These are phyloP conservation scores for Glyptemys insculpta DNA, from an alignment of 2,797 vertebrate species.

Conservation along the genomic window DNA sequence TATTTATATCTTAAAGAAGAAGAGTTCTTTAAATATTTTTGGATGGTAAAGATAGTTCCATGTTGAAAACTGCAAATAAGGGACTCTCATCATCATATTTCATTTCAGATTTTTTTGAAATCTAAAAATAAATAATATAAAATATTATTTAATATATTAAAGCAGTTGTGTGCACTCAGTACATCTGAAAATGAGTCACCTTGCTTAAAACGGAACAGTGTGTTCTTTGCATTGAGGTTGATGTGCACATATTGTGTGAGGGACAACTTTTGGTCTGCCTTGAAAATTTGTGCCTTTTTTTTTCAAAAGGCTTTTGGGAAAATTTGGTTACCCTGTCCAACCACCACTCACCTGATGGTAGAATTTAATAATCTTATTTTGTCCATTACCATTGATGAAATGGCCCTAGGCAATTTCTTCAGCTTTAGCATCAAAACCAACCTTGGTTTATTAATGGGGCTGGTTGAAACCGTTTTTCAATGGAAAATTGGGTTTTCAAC, in stretches of 20 bases:
- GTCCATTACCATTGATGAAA: not conserved
- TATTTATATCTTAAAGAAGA: not conserved
- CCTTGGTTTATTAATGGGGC: not conserved
- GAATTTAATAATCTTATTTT: conserved; percentile 27
- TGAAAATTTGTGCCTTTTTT: not conserved
- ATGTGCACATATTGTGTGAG: not conserved
- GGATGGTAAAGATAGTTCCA: not conserved
- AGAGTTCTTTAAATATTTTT: not conserved
- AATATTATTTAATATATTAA: not conserved
- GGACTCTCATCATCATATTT: not conserved
- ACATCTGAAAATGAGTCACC: not conserved
- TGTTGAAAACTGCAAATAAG: not conserved
- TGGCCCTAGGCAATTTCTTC: not conserved
- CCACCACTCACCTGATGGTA: not conserved
- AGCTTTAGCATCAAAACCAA: conserved; percentile 7
- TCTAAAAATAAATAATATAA: not conserved
- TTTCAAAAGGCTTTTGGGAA: conserved; percentile 14
- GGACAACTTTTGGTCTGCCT: not conserved
- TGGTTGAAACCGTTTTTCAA: not conserved
- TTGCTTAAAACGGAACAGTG: not conserved
- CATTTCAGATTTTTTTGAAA: not conserved
- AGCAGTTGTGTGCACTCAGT: not conserved
- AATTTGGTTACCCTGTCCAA: not conserved
- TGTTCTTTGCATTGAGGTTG: not conserved
- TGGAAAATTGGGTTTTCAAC: not conserved